Base-by-base conservation (phyloP, 2,797 vertebrate genomes). In the Ataeniobius toweri region DNA sequence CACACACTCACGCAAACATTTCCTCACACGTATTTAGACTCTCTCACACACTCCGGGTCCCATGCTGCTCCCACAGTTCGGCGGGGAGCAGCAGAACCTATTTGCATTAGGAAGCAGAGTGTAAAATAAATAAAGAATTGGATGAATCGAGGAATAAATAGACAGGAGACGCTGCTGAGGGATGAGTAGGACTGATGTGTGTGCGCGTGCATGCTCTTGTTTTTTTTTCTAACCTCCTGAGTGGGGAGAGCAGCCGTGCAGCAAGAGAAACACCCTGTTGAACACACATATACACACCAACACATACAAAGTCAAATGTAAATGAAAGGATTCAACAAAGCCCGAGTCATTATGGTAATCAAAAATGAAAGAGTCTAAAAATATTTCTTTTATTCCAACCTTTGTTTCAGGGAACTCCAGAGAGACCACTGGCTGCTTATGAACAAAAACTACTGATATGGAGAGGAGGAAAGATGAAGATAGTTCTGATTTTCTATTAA, bases 121-220 rank as follows among this genome's bases (percentile, higher is more conserved):
- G 93, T 93, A 89, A 94, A 93, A 93, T 94, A 94, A 94, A 94
- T 94, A 94, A 94, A 94, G 90, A 94, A 93, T 88, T 72, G 79
- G 84, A 91, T 90, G 91, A 94, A 90, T 94, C 89, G 83, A 91
- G 92, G 94, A 94, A 93, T 93, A 93, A 93, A 94, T 90, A 93
- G 92, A 93, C 89, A 88, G 89, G 88, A 91, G 89, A 85, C 82
- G 80, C 83, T 81, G 86, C 85, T 91, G 89, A 48, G 91, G 90
- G 89, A 92, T 85, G 90, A 85, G 91, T 91, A 78, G 85, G 89
- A 91, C 89, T 93, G 92, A 91, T 50, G 78, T 73, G 70, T 16
- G 82, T 26, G 74, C 68, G 81, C 28, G 84, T 51, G 65, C 63
- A 82, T 71, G 72, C 74, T 24, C 76, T 82, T 70, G 85, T 89